Percentiles rank a stretch among this genome's conserved stretches.
Evolutionary conservation across 2,888 invertebrate genomes (phyloP).

Genomic region (Lycophotia porphyrea): DNA sequence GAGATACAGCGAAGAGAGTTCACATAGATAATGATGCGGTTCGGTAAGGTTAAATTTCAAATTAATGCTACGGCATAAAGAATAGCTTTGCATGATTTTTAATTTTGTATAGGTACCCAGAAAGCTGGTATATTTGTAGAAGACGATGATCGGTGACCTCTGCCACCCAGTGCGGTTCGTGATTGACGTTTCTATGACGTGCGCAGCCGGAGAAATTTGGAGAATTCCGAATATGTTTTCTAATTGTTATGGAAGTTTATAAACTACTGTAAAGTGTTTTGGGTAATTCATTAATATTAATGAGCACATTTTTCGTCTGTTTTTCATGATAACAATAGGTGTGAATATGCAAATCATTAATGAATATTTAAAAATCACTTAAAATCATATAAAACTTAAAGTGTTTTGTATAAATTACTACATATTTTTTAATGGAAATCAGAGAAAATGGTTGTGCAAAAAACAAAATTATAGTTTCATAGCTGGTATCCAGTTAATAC

Average conservation of each 20-base stretch:
- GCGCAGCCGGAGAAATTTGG: conserved; percentile 82
- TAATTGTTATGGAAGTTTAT: conserved; percentile 69
- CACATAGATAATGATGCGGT: conserved; percentile 68
- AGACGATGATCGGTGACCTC: conserved; percentile 86
- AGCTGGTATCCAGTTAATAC: neutral
- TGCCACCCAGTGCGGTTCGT: conserved; percentile 84
- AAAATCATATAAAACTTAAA: neutral
- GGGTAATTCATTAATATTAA: conserved; percentile 34
- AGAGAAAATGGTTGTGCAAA: neutral
- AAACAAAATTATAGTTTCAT: neutral
- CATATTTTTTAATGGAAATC: neutral
- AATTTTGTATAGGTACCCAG: conserved; percentile 47
- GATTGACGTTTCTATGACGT: conserved; percentile 88
- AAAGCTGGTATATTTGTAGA: conserved; percentile 71
- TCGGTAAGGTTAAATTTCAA: conserved; percentile 64
- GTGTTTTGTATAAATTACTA: neutral
- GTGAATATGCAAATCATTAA: conserved; percentile 36
- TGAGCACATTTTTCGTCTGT: conserved; percentile 2
- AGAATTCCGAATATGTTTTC: conserved; percentile 78
- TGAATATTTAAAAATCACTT: conserved; percentile 4
- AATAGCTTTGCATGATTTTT: conserved; percentile 61
- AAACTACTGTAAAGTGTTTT: conserved; percentile 58
- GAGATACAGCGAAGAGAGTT: conserved; percentile 75
- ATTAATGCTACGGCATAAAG: conserved; percentile 65
- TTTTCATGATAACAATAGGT: conserved; percentile 33